These are phyloP conservation scores for Danio jaintianensis DNA, from an alignment of 2,797 vertebrate species.

Conservation along the genomic window DNA sequence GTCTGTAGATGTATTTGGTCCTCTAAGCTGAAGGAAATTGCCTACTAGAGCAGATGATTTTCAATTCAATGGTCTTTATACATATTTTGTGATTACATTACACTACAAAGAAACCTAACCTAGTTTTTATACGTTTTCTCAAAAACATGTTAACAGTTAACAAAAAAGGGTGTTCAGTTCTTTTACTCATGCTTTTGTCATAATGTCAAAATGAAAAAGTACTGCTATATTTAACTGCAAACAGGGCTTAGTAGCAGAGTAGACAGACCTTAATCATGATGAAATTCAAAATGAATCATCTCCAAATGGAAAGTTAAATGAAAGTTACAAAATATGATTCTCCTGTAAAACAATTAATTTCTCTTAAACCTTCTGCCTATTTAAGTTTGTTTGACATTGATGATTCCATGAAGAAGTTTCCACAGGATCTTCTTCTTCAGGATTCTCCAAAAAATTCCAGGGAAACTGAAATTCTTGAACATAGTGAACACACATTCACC, in stretches of 20 bases:
- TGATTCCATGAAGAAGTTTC: too few species aligned
- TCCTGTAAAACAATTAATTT: background rate
- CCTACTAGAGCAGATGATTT: background rate
- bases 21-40: background rate
- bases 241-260: too few species aligned
- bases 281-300: background rate
- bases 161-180: background rate
- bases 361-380: background rate
- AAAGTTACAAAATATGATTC: background rate
- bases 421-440: too few species aligned
- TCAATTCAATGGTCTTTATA: background rate
- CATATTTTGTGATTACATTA: background rate
- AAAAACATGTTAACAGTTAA: background rate
- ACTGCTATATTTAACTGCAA: background rate
- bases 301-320: background rate
- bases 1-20: background rate
- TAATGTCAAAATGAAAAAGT: background rate
- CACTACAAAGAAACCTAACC: background rate
- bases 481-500: too few species aligned
- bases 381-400: too few species aligned
- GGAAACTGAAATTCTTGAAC: too few species aligned
- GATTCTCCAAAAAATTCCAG: too few species aligned
- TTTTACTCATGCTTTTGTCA: background rate
- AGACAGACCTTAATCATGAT: background rate
- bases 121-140: background rate